A percentile compares a stretch with the other conserved stretches of the same genome.
Evolutionary conservation across 2,797 vertebrate species (phyloP).

Genomic region (Tinamus major): DNA sequence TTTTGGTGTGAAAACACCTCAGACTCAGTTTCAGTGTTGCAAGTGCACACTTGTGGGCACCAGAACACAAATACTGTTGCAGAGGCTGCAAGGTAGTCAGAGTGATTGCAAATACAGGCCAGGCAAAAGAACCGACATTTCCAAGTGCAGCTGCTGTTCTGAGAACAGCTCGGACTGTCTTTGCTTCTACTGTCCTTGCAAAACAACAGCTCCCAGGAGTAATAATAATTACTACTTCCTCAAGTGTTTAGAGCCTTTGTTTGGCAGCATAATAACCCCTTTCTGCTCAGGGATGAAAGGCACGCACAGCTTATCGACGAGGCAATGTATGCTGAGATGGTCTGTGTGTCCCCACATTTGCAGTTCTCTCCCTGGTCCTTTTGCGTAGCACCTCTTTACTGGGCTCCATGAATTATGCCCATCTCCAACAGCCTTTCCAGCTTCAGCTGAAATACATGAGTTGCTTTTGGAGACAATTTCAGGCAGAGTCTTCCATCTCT

Average conservation of each 20-base stretch:
- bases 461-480: constrained; percentile 31
- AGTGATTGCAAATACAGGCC: background rate
- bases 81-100: background rate
- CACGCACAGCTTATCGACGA: background rate
- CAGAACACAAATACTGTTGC: background rate
- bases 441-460: background rate
- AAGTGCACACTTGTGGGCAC: background rate
- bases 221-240: constrained; percentile 41
- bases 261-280: background rate
- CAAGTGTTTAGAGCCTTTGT: constrained; percentile 12
- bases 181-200: background rate
- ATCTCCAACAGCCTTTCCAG: background rate
- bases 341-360: background rate
- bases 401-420: background rate
- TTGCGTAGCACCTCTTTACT: constrained; percentile 1
- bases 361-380: background rate
- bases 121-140: background rate
- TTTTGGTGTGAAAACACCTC: background rate
- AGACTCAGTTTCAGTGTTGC: background rate
- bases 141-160: background rate
- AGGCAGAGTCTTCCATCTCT: background rate
- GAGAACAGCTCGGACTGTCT: background rate
- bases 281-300: background rate
- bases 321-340: background rate
- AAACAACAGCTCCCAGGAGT: constrained; percentile 4